Base-by-base conservation (phyloP, 2,113 vertebrate genomes). In the Progne subis region DNA sequence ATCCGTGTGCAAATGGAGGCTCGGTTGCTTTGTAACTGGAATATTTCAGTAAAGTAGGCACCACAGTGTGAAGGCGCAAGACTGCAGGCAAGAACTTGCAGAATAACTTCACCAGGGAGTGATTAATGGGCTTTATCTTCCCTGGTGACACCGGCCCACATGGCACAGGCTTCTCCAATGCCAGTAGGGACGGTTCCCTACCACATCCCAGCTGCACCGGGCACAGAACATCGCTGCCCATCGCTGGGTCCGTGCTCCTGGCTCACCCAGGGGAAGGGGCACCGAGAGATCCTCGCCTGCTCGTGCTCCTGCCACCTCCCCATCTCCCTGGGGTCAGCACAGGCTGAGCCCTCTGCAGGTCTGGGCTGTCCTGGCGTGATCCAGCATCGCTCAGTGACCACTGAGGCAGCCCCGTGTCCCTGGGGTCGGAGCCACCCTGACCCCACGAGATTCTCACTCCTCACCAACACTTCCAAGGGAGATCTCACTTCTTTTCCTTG, bases 381-480 rank as follows among this genome's bases (percentile, higher is more conserved):
- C 12, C 59, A 44, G 14, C 6, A 5, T 18, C 47, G 25, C 52
- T 2, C 55, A 34, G 0, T 5, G 25, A 14, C 8, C 37, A 1
- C 23, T 12, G 61, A 3, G 39, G 18, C 69, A 82, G 7, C 29
- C 12, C 76, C 1, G 0, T 0, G 2, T 14, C 88, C 52, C 4
- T 5, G 41, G 59, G 44, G 12, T 43, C 43, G 44, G 43, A 61
- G 72, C 5, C 18, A 29, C 1, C 0, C 57, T 47, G 56, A 29
- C n/a, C 59, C 63, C 63, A 1, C 0, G 2, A 4, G 14, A 25
- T 60, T n/a, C 64, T 67, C 59, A 2, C n/a, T 32, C n/a, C 12
- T 46, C 67, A 50, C 16, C 49, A 34, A 4, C 9, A 14, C 47
- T 86, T 47, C 55, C 34, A 44, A 82, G 50, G 67, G 32, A 39